Evolutionary conservation across 2,797 vertebrate species (phyloP).

Genomic region (Steatocranus sp.): DNA sequence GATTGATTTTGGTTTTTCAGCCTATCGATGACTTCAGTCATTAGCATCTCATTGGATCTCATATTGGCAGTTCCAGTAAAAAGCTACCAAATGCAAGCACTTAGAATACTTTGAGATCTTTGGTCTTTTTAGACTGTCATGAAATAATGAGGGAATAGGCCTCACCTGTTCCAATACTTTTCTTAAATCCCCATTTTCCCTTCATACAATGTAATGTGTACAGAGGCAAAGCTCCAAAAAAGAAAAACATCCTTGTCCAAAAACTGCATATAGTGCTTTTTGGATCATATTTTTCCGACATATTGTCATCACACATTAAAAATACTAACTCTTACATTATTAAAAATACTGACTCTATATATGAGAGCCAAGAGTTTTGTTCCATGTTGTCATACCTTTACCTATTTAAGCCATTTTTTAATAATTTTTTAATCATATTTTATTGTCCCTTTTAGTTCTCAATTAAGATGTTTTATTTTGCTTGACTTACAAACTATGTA

Average conservation of each 20-base stretch:
- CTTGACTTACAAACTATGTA: not conserved
- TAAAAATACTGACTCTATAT: not conserved
- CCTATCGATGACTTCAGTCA: not conserved
- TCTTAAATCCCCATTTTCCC: not conserved
- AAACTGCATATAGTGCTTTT: not conserved
- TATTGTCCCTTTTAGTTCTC: not conserved
- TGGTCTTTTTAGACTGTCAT: not conserved
- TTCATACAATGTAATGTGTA: not conserved
- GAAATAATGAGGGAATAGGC: not conserved
- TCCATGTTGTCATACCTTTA: not conserved
- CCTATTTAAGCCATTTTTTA: not conserved
- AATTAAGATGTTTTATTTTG: not conserved
- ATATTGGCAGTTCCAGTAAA: not conserved
- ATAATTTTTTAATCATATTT: not conserved
- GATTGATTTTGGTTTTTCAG: not conserved
- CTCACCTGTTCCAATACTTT: not conserved
- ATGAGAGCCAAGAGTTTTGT: not conserved
- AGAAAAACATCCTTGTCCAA: not conserved
- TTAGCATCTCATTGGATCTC: not conserved
- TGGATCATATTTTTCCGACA: not conserved
- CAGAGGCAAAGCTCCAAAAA: not conserved
- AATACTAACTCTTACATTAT: not conserved
- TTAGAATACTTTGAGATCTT: not conserved
- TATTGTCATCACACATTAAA: not conserved
- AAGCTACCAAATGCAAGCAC: not conserved